Percentiles rank a stretch among this genome's conserved stretches.
These are phyloP conservation scores for Aspidiotus destructor DNA, from an alignment of 2,888 invertebrate genomes.

Conservation along the genomic window DNA sequence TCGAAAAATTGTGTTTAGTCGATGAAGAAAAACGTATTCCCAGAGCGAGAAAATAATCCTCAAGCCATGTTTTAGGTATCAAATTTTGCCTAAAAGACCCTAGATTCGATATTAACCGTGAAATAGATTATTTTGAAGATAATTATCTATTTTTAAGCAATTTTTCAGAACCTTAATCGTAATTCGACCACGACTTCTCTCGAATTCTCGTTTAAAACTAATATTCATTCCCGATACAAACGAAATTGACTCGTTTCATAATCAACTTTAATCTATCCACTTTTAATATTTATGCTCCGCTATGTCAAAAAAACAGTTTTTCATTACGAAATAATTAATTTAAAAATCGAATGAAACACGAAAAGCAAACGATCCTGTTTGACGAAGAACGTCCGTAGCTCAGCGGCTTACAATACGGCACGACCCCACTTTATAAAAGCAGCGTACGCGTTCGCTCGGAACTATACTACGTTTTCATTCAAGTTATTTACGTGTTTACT, in stretches of 20 bases:
- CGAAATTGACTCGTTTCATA: not conserved
- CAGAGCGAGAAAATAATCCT: not conserved
- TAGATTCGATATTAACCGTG: not conserved
- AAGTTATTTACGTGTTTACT: not conserved
- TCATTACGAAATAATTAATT: not conserved
- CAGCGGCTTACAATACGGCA: conserved; percentile 17
- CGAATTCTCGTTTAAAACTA: not conserved
- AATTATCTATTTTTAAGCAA: not conserved
- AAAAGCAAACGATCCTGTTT: conserved; percentile 8
- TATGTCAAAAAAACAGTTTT: not conserved
- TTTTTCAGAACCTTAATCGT: not conserved
- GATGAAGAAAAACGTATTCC: not conserved
- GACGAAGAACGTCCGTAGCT: not conserved
- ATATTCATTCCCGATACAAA: too few species aligned
- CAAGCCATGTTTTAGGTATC: not conserved
- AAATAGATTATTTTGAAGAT: not conserved
- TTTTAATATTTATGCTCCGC: not conserved
- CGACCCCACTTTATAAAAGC: not conserved
- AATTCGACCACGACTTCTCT: not conserved
- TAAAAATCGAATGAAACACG: conserved; percentile 17
- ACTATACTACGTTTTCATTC: conserved; percentile 1
- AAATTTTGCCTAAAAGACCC: not conserved
- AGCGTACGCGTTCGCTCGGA: not conserved
- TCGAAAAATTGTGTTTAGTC: not conserved
- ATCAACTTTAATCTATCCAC: not conserved